Evolutionary conservation across 1,140 invertebrate species (phyloP).

Genomic region (Zaprionus taronus): DNA sequence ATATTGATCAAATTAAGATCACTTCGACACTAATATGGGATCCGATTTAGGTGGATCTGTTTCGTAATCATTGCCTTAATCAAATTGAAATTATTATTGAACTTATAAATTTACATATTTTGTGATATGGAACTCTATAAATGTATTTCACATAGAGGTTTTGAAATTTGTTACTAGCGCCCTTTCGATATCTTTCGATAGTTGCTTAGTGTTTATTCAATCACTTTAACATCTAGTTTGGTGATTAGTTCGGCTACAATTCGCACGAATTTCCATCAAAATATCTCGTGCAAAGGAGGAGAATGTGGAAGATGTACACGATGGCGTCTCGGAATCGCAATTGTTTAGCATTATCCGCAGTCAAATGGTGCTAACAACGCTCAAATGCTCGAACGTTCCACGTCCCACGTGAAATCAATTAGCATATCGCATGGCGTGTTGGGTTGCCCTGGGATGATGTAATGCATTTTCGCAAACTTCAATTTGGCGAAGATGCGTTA

Average conservation of each 20-base stretch:
- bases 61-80: not conserved
- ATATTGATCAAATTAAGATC: not conserved
- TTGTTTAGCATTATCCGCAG: conserved; percentile 29
- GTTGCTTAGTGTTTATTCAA: not conserved
- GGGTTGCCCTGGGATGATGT: conserved; percentile 50
- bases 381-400: not conserved
- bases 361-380: conserved; percentile 50
- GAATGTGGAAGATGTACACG: not conserved
- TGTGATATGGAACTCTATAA: not conserved
- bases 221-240: not conserved
- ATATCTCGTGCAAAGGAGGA: not conserved
- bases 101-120: not conserved
- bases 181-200: not conserved
- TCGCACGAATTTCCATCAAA: not conserved
- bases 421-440: conserved; percentile 57
- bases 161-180: no score
- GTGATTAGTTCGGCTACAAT: not conserved
- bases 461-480: conserved; percentile 66
- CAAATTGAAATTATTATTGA: not conserved
- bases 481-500: conserved; percentile 70
- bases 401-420: conserved; percentile 76
- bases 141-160: not conserved
- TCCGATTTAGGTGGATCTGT: not conserved
- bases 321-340: conserved; percentile 1
- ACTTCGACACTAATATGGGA: no score